These are phyloP conservation scores for Eumacrocentrus americanus DNA, from an alignment of 2,888 invertebrate genomes.

Conservation along the genomic window DNA sequence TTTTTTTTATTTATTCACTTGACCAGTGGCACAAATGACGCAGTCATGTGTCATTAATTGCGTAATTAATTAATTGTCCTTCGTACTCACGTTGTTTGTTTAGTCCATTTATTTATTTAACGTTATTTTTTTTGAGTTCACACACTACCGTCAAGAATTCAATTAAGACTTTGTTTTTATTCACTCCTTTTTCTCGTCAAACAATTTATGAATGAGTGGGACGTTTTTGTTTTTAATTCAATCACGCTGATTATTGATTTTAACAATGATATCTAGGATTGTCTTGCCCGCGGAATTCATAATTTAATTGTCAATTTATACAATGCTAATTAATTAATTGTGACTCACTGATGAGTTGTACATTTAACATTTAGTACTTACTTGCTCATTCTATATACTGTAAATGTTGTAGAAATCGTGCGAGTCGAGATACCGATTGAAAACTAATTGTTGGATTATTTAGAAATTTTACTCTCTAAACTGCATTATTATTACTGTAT, in stretches of 20 bases:
- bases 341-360: background rate
- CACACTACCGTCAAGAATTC: background rate
- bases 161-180: background rate
- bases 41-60: background rate
- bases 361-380: constrained; percentile 9
- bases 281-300: background rate
- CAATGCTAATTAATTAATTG: background rate
- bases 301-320: background rate
- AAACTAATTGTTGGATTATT: background rate
- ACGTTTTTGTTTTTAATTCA: no score
- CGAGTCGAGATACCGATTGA: background rate
- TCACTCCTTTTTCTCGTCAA: background rate
- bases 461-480: background rate
- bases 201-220: no score
- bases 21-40: no score
- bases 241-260: no score
- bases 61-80: background rate
- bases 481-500: background rate
- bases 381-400: constrained; percentile 3
- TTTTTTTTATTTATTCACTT: background rate
- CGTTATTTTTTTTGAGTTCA: no score
- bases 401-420: background rate
- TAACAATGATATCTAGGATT: background rate
- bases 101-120: background rate
- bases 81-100: background rate